These are phyloP conservation scores for Paradoxurus hermaphroditus DNA, from an alignment of 2,113 vertebrate species.

Conservation along the genomic window DNA sequence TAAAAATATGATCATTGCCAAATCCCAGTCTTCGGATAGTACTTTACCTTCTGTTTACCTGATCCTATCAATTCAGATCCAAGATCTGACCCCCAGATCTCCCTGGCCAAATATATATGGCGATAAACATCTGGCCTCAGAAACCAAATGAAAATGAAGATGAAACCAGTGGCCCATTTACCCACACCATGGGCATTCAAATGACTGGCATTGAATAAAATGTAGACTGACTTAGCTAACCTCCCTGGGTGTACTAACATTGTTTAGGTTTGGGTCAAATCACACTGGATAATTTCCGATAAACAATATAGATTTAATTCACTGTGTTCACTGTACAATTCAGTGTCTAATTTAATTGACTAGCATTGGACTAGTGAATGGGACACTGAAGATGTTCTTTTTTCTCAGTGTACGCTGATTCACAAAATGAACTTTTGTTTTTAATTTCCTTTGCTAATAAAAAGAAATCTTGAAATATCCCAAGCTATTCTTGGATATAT, in stretches of 20 bases:
- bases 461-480: constrained; percentile 14
- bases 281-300: not conserved
- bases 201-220: not conserved
- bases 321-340: not conserved
- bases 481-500: not conserved
- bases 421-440: not conserved
- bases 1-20: not conserved
- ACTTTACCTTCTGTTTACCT: not conserved
- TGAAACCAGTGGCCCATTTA: not conserved
- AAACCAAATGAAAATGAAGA: constrained; percentile 5
- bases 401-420: not conserved
- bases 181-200: not conserved
- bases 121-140: not conserved
- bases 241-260: not conserved
- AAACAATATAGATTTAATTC: not conserved
- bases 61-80: not conserved
- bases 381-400: not conserved
- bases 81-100: not conserved
- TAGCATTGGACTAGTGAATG: not conserved
- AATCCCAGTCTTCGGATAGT: not conserved
- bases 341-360: not conserved
- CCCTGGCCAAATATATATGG: not conserved
- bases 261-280: constrained; percentile 9
- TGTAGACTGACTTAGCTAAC: not conserved
- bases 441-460: not conserved